Conservation (phyloP, 2,888 invertebrate species). For the Sympetrum striolatum region DNA sequence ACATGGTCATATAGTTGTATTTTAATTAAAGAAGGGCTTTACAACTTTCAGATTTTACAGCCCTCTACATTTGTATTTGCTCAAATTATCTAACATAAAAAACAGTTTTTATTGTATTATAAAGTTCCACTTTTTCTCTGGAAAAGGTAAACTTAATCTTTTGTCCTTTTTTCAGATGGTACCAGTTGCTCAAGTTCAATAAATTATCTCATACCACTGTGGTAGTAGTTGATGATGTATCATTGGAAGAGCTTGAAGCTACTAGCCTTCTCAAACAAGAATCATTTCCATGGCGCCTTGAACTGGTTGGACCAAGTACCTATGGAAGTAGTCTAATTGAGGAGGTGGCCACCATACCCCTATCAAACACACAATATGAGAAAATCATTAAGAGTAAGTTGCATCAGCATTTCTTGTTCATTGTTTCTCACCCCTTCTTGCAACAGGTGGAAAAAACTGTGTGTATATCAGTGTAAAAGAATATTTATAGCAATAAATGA, state of each 20-base stretch:
- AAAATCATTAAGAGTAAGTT: slow-evolving; percentile 58
- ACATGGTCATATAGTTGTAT: too few relatives aligned
- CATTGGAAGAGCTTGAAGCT: slow-evolving; percentile 74
- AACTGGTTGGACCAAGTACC: slow-evolving; percentile 75
- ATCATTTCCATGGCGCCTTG: slow-evolving; percentile 62
- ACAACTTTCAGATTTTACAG: too few relatives aligned
- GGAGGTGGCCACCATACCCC: slow-evolving; percentile 79
- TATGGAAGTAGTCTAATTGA: slow-evolving; percentile 76
- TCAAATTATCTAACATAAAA: too few relatives aligned
- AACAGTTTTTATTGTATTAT: too few relatives aligned
- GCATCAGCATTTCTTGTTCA: background rate
- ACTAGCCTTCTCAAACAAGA: slow-evolving; percentile 67
- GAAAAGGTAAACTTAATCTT: background rate
- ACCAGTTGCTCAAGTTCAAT: slow-evolving; percentile 73
- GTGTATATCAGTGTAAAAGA: too few relatives aligned
- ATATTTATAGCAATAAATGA: too few relatives aligned
- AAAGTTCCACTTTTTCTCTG: background rate
- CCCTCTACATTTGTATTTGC: too few relatives aligned
- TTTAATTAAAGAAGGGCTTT: too few relatives aligned
- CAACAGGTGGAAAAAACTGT: too few relatives aligned
- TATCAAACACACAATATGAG: slow-evolving; percentile 74
- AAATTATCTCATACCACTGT: slow-evolving; percentile 72
- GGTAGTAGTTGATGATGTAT: slow-evolving; percentile 79
- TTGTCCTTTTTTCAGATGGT: slow-evolving; percentile 71
- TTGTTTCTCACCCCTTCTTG: background rate